Evolutionary conservation across 2,888 invertebrate genomes (phyloP).

Genomic region (Ormyrus pomaceus): DNA sequence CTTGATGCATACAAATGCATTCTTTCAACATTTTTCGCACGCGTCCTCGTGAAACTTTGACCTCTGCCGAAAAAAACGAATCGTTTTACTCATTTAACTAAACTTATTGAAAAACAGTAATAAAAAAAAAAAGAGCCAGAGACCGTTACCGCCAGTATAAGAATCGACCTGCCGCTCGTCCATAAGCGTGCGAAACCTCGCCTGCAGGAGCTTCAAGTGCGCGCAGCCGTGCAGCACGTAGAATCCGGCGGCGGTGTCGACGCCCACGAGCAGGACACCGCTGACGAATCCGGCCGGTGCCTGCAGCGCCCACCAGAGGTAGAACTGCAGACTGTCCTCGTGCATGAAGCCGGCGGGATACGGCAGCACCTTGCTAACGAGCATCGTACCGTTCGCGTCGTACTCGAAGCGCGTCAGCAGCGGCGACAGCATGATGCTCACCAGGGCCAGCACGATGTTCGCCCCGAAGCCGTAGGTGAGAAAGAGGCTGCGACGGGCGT

Average conservation of each 20-base stretch:
- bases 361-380: conserved; percentile 50
- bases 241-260: conserved; percentile 51
- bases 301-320: conserved; percentile 52
- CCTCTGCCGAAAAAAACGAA: neutral
- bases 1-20: neutral
- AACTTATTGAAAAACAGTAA: neutral
- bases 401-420: conserved; percentile 31
- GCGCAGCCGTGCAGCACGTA: conserved; percentile 55
- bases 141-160: neutral
- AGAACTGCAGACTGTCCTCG: conserved; percentile 27
- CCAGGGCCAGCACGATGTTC: conserved; percentile 56
- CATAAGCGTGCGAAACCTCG: neutral
- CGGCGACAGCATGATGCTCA: conserved; percentile 49
- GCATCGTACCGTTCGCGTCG: conserved; percentile 47
- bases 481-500: neutral
- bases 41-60: neutral
- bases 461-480: conserved; percentile 59
- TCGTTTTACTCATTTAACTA: too few species aligned
- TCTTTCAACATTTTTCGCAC: neutral
- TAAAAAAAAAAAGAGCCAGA: neutral
- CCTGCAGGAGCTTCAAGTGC: conserved; percentile 38
- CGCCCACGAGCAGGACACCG: conserved; percentile 38
- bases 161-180: neutral
- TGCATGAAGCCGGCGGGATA: conserved; percentile 53
- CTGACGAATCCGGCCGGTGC: conserved; percentile 40